Conservation (phyloP, 2,888 invertebrate genomes). For the Venusia cambrica region DNA sequence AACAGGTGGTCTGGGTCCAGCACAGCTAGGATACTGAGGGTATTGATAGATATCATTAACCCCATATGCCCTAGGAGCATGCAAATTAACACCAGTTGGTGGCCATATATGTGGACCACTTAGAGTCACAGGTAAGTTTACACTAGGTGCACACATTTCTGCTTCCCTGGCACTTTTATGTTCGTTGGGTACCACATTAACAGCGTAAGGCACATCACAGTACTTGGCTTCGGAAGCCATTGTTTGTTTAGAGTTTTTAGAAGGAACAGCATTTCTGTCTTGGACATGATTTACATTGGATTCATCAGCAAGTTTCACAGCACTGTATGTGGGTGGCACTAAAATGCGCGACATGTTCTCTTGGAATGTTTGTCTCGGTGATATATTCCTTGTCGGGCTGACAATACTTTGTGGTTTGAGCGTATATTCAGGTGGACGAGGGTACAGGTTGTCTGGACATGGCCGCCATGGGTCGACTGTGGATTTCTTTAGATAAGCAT, state of each 20-base stretch:
- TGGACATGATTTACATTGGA: conserved; percentile 40
- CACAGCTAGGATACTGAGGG: conserved; percentile 60
- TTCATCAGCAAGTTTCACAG: conserved; percentile 58
- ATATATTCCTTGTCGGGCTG: conserved; percentile 70
- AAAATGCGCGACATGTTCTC: conserved; percentile 76
- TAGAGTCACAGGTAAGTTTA: conserved; percentile 47
- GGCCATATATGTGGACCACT: conserved; percentile 56
- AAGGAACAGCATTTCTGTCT: conserved; percentile 42
- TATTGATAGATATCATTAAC: conserved; percentile 64
- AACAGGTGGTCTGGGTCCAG: conserved; percentile 48
- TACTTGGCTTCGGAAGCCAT: conserved; percentile 61
- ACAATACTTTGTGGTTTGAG: conserved; percentile 55
- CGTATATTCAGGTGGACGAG: conserved; percentile 62
- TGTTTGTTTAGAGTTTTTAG: conserved; percentile 59
- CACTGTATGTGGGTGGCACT: conserved; percentile 64
- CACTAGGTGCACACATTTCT: conserved; percentile 58
- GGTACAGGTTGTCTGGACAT: conserved; percentile 50
- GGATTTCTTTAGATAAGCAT: conserved; percentile 56
- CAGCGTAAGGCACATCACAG: conserved; percentile 76
- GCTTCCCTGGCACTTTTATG: conserved; percentile 58
- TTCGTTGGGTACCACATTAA: conserved; percentile 60
- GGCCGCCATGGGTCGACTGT: conserved; percentile 60
- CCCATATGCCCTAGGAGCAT: conserved; percentile 53
- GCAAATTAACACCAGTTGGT: conserved; percentile 48
- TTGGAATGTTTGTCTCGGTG: conserved; percentile 78